Base-by-base conservation (phyloP, 2,113 vertebrate species). In the Forbesichthys agassizii region DNA sequence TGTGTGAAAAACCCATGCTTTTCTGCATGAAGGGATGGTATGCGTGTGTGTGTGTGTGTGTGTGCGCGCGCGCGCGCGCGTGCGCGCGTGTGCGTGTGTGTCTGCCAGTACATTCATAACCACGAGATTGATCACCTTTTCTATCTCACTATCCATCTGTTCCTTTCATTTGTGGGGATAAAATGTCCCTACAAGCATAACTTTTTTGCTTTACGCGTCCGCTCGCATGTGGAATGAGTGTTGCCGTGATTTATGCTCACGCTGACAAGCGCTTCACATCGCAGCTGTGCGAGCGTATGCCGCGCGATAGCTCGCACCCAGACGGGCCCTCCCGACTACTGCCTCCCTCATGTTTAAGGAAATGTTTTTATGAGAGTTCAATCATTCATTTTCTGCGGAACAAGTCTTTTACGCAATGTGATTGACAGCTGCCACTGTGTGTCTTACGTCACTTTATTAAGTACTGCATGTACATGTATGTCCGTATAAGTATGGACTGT, bases 21-120 rank as follows among this genome's bases (percentile, higher is more conserved):
- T 78, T 75, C 68, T 74, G 58, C 71, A 70, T 81, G 59, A 53
- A 51, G 33, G 68, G 62, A 68, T 71, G 27, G 13, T 77, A 47
- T 42, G 53, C 57, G 51, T 48, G 52, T 46, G 52, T 59, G 12
- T 54, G 14, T 14, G 27, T 2, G 6, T 49, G 27, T 2, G 6
- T 49, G 27, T 2, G 6, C n/a, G n/a, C n/a, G n/a, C n/a, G n/a
- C n/a, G n/a, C n/a, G n/a, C n/a, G n/a, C n/a, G n/a, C n/a, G n/a
- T n/a, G n/a, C n/a, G n/a, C n/a, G 53, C 57, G 51, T 48, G 52
- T 46, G 52, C 56, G 12, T 54, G 14, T 14, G 27, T 2, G 6
- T 49, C 48, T 33, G 0, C 33, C 49, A 33, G 14, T 56, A 16
- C 53, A 27, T 56, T 27, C 46, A 8, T 63, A 8, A 20, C 51